phyloP scores from a whole-genome alignment of 2,797 vertebrate genomes.

The Cossypha niveicapilla region DNA sequence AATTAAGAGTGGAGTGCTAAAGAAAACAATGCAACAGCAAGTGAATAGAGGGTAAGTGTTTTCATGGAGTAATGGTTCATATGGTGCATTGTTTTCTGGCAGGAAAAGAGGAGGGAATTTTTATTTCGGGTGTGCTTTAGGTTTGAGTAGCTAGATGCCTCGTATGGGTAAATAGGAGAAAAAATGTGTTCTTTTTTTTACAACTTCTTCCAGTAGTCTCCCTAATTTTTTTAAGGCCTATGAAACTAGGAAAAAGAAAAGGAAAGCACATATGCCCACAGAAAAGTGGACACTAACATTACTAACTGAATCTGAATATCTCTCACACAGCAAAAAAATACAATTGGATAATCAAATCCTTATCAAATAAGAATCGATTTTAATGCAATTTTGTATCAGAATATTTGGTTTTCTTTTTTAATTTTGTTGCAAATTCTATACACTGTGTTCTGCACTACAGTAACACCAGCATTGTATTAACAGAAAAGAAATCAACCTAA shows the following conservation, averaged over 20 bases:
- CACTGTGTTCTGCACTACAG: background rate
- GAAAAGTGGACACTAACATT: background rate
- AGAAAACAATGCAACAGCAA: background rate
- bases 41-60: background rate
- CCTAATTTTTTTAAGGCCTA: background rate
- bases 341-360: background rate
- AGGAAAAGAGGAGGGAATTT: background rate
- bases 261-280: fast-evolving
- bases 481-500: background rate
- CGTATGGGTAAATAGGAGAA: background rate
- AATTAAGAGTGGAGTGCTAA: background rate
- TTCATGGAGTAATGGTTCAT: background rate
- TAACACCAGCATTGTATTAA: background rate
- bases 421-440: background rate
- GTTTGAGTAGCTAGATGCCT: background rate
- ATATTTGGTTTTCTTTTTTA: background rate
- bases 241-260: background rate
- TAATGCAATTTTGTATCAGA: background rate
- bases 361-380: background rate
- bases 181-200: background rate
- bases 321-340: background rate
- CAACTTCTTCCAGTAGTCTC: background rate
- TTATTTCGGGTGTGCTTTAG: background rate
- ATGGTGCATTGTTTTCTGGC: background rate
- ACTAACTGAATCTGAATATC: background rate